Percentiles rank a stretch among this genome's conserved stretches.
Evolutionary conservation across 2,113 vertebrate genomes (phyloP).

Genomic region (Burhinus oedicnemus): DNA sequence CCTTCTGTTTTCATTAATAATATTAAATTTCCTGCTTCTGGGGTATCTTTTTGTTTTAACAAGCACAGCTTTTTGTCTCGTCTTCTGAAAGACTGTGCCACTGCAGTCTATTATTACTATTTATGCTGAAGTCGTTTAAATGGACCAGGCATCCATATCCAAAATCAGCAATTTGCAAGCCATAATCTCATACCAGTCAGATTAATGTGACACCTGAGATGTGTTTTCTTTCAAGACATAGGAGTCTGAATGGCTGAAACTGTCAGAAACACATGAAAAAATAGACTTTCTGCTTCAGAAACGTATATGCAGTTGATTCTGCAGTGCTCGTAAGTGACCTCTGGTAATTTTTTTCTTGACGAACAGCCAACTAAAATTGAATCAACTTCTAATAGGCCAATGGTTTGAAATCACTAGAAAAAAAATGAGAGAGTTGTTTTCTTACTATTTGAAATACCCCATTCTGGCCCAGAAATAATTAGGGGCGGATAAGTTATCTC

Average conservation of each 20-base stretch:
- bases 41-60: slow-evolving; percentile 34
- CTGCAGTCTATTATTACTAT: slow-evolving; percentile 40
- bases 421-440: not conserved
- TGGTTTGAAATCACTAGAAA: not conserved
- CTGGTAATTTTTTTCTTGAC: not conserved
- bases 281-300: not conserved
- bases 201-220: slow-evolving; percentile 68
- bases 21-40: slow-evolving; percentile 67
- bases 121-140: slow-evolving; percentile 47
- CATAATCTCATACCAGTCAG: slow-evolving; percentile 59
- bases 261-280: not conserved
- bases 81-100: not conserved
- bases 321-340: not conserved
- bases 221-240: slow-evolving; percentile 42
- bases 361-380: not conserved
- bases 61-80: slow-evolving; percentile 8
- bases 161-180: slow-evolving; percentile 68
- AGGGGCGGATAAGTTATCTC: slow-evolving; percentile 24
- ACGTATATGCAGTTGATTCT: not conserved
- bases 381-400: not conserved
- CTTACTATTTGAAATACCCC: not conserved
- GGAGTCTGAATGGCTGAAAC: slow-evolving; percentile 49
- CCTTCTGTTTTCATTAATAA: slow-evolving; percentile 66
- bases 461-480: slow-evolving; percentile 1
- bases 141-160: slow-evolving; percentile 10